Evolutionary conservation across 2,888 invertebrate species (phyloP).

Genomic region (Ophion slaviceki): DNA sequence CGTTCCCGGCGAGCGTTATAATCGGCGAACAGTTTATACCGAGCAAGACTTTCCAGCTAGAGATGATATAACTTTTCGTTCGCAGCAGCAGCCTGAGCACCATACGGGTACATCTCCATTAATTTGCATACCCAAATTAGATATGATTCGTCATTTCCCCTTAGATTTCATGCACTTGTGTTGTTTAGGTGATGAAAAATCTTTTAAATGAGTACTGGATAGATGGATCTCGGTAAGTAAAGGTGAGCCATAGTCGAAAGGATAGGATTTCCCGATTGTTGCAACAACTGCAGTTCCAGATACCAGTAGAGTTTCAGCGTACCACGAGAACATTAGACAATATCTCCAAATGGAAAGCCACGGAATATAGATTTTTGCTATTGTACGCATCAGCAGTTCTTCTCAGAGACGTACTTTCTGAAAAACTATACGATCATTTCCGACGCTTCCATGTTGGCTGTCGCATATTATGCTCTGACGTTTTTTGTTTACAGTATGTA

Average conservation of each 20-base stretch:
- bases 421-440: slow-evolving; percentile 1
- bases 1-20: background rate
- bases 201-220: slow-evolving; percentile 8
- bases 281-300: background rate
- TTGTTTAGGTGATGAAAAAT: background rate
- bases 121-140: background rate
- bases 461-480: background rate
- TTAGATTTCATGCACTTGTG: slow-evolving; percentile 29
- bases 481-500: background rate
- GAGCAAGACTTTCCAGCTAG: slow-evolving; percentile 1
- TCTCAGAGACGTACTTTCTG: background rate
- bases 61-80: slow-evolving; percentile 12
- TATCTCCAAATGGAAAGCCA: slow-evolving; percentile 27
- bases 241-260: background rate
- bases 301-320: slow-evolving; percentile 28
- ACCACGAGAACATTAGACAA: background rate
- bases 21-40: background rate
- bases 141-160: slow-evolving; percentile 2
- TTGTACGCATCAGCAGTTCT: background rate
- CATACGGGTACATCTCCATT: slow-evolving; percentile 6
- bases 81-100: background rate
- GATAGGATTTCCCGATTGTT: background rate
- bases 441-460: background rate
- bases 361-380: slow-evolving; percentile 2
- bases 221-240: slow-evolving; percentile 5